Base-by-base conservation (phyloP, 2,113 vertebrate species). In the Calypte anna region DNA sequence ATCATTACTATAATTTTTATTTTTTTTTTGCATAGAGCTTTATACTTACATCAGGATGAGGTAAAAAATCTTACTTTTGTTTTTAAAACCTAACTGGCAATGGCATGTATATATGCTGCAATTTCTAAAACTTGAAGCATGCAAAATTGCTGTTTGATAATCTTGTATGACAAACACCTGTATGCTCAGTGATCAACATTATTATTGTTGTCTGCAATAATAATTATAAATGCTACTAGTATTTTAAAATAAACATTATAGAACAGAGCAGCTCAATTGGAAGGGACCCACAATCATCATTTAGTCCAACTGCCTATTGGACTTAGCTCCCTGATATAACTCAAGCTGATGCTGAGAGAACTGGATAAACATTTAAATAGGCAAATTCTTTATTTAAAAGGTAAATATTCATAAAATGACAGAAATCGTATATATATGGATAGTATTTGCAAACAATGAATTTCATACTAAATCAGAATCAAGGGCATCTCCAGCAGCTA, bases 241-340 rank as follows among this genome's bases (percentile, higher is more conserved):
- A 59, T 24, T 91, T 46, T 70, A 24, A 75, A 88, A 80, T 53
- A 88, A 90, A 57, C 14, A 33, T 77, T 73, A 27, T 31, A 46
- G 4, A 48, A n/a, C 8, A 54, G 6, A 66, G 57, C 51, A 63
- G 18, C 62, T 90, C 51, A 7, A 2, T 44, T 85, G 1, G 1
- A 85, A 70, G 12, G 24, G 38, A 57, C 7, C 5, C 16, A 53
- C 23, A 54, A 17, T 0, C 3, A 18, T 2, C 0, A 55, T 38
- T 27, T 72, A 58, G 30, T 67, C 61, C 61, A 85, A 14, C 16
- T 75, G 18, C 27, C 43, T 75, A 6, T 28, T 91, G 44, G 22
- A 38, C 6, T 74, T 58, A 23, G 10, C 17, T 88, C 18, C 40
- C 13, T 31, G 31, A 16, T 82, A 20, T 14, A 67, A 63, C 5